Evolutionary conservation across 2,888 invertebrate species (phyloP), one percentile per base, ranked within the genome.

Genomic region (Leuctra nigra): DNA sequence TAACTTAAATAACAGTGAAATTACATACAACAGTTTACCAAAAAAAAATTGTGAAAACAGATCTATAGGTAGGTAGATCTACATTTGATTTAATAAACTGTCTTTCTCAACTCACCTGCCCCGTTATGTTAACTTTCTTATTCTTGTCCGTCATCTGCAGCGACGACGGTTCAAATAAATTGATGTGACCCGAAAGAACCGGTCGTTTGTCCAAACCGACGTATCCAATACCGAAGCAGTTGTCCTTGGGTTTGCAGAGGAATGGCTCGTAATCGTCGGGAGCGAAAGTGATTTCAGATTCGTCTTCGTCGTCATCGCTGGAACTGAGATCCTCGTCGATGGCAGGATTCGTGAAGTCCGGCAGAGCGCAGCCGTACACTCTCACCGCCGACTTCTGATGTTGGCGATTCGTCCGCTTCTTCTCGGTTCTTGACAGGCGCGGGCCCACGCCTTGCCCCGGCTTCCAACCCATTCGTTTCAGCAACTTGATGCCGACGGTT

Each of bases 381-480:
- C 74, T 79, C 14, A 66, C 63, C 53, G 64, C 66, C 33, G 68
- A 66, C 57, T 66, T 66, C 35, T 62, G 67, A 23, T 64, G 61
- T 50, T 64, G 67, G 54, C 57, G 64, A 59, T 66, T 67, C 59
- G 63, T 66, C 2, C 50, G 35, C 56, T 64, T 66, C 63, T 73
- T 77, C 59, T 75, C 71, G 25, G 64, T 65, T 58, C 70, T 72
- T 1, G 74, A 72, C 33, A 79, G 64, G 47, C 81, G 74, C 1
- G 83, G 80, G 0, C 91, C 91, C 1, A 88, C 75, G 1, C 94
- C 94, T 71, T 93, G 90, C 0, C 94, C 93, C 2, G 85, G 86
- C 64, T 86, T 84, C 91, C 97, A 95, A 1, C 97, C 97, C 87
- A 98, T 91, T 62, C 84, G 84, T 55, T 85, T 83, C 35, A 99